Conservation (phyloP, 1,140 invertebrate genomes). For the Nomia melanderi region DNA sequence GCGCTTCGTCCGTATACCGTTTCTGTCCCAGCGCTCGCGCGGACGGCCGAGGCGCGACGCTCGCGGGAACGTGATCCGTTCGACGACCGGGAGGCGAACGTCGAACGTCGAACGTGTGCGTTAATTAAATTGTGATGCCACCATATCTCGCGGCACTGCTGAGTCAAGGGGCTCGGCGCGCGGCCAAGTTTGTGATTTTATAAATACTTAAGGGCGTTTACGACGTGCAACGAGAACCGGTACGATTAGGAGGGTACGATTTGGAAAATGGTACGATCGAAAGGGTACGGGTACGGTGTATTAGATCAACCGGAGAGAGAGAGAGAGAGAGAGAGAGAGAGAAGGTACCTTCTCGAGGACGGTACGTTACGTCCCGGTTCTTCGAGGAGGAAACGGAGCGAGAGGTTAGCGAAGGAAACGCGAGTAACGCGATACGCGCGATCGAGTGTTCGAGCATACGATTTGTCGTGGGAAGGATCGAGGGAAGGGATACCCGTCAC, state of each 20-base stretch:
- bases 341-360: no score
- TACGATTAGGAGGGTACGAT: neutral
- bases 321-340: conserved; percentile 7
- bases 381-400: conserved; percentile 10
- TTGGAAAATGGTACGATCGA: no score
- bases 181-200: conserved; percentile 82
- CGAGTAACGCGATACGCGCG: neutral
- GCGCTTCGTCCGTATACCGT: neutral
- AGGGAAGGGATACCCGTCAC: conserved; percentile 69
- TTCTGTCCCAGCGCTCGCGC: neutral
- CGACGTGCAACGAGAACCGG: conserved; percentile 56
- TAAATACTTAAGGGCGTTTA: conserved; percentile 79
- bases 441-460: neutral
- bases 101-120: conserved; percentile 75
- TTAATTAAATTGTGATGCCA: conserved; percentile 82
- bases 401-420: neutral
- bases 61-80: conserved; percentile 45
- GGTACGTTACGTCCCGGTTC: no score
- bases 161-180: conserved; percentile 79
- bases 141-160: conserved; percentile 81
- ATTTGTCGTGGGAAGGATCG: conserved; percentile 4
- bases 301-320: neutral
- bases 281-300: no score
- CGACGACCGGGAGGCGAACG: conserved; percentile 72
- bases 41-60: conserved; percentile 12